phyloP scores from a whole-genome alignment of 2,113 vertebrate species.

The Athene cunicularia region DNA sequence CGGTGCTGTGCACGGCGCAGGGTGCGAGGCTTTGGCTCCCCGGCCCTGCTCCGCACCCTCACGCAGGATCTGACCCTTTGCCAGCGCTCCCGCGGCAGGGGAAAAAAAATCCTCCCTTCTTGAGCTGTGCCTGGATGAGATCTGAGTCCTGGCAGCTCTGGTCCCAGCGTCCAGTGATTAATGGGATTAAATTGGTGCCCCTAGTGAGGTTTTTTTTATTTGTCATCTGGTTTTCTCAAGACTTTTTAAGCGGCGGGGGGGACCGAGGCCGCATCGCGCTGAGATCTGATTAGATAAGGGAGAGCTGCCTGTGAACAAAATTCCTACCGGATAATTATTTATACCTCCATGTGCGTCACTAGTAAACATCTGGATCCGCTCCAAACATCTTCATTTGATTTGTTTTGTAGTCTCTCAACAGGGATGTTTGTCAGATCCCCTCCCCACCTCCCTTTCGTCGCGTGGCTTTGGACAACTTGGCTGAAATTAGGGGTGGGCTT shows the following conservation, averaged over 20 bases:
- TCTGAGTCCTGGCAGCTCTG: not conserved
- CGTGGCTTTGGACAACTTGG: not conserved
- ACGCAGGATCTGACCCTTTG: not conserved
- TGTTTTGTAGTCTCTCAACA: not conserved
- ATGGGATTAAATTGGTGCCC: not conserved
- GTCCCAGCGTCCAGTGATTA: not conserved
- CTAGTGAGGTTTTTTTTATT: not conserved
- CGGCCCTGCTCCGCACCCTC: not conserved
- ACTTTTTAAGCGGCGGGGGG: not conserved
- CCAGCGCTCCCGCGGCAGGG: not conserved
- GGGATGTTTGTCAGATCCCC: not conserved
- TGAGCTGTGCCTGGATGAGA: not conserved
- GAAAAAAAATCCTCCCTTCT: not conserved
- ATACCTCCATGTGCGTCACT: constrained; percentile 49
- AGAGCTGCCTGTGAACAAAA: constrained; percentile 28
- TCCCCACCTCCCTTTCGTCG: not conserved
- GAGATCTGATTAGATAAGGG: constrained; percentile 43
- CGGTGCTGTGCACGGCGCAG: not conserved
- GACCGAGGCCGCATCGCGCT: not conserved
- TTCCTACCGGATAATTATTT: constrained; percentile 53
- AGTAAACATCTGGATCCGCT: constrained; percentile 53
- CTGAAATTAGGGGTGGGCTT: not conserved
- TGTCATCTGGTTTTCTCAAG: constrained; percentile 45
- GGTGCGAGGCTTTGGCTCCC: not conserved
- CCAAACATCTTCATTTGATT: constrained; percentile 35